Conservation (phyloP, 2,797 vertebrate genomes). For the Adrianichthys oophorus region DNA sequence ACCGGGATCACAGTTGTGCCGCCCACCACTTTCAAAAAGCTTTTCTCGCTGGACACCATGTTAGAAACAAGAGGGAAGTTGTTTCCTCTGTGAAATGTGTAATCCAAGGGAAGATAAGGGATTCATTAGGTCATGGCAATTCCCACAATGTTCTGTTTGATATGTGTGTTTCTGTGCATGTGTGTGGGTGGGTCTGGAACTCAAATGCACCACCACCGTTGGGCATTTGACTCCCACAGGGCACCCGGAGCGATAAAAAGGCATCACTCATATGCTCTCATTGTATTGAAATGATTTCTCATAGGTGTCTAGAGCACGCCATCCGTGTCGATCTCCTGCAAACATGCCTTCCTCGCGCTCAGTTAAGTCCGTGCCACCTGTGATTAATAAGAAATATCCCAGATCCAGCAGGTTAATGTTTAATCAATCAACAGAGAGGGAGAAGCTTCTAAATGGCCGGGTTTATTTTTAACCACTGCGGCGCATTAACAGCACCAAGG, state of each 20-base stretch:
- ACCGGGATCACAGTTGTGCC: constrained; percentile 44
- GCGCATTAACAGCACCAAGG: constrained; percentile 55
- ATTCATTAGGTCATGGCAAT: constrained; percentile 73
- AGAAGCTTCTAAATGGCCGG: constrained; percentile 63
- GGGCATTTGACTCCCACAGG: constrained; percentile 38
- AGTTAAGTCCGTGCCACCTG: constrained; percentile 70
- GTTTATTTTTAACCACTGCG: constrained; percentile 69
- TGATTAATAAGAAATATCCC: constrained; percentile 78
- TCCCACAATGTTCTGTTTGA: constrained; percentile 67
- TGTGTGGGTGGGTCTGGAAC: constrained; percentile 24
- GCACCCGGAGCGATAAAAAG: constrained; percentile 8
- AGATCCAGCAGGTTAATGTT: constrained; percentile 78
- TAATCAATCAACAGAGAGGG: constrained; percentile 64
- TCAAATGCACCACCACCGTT: constrained; percentile 31
- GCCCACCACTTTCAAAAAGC: constrained; percentile 45
- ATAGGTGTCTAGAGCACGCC: constrained; percentile 5
- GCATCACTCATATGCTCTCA: constrained; percentile 33
- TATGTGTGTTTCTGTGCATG: constrained; percentile 32
- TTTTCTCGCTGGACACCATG: constrained; percentile 39
- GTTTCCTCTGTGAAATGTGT: constrained; percentile 69
- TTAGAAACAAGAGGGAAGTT: constrained; percentile 43
- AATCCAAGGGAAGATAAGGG: constrained; percentile 70
- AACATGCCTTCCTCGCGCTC: constrained; percentile 44
- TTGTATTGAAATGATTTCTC: constrained; percentile 46
- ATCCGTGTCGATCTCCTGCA: constrained; percentile 6